Percentiles rank a stretch among this genome's conserved stretches.
These are phyloP conservation scores for Dimorphilus gyrociliatus DNA, from an alignment of 2,888 invertebrate species.

Conservation along the genomic window DNA sequence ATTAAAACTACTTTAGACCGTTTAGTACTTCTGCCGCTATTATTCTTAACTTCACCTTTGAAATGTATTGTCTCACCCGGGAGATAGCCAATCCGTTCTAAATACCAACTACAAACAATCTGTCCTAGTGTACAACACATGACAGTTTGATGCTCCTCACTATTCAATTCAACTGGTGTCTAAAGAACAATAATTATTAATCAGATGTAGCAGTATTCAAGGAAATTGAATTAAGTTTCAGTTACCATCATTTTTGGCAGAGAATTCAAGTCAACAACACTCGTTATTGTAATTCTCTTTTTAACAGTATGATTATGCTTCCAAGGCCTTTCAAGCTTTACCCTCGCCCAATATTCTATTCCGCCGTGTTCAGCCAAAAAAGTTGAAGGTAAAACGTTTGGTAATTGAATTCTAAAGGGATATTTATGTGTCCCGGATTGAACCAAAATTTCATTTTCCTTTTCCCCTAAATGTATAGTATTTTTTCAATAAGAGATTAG, in stretches of 20 bases:
- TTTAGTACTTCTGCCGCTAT: conserved; percentile 2
- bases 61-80: conserved; percentile 6
- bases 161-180: not conserved
- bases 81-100: conserved; percentile 5
- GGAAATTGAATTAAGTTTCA: conserved; percentile 1
- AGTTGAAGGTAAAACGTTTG: conserved; percentile 5
- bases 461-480: too few relatives aligned
- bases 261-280: conserved; percentile 5
- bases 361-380: conserved; percentile 3
- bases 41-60: conserved; percentile 6
- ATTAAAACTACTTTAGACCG: conserved; percentile 4
- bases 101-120: conserved; percentile 3
- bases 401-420: conserved; percentile 5
- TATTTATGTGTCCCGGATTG: conserved; percentile 4
- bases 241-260: conserved; percentile 4
- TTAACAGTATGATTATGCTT: conserved; percentile 1
- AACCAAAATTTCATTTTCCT: too few relatives aligned
- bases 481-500: too few relatives aligned
- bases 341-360: conserved; percentile 6
- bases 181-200: not conserved
- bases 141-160: conserved; percentile 1
- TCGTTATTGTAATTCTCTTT: conserved; percentile 4
- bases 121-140: conserved; percentile 4
- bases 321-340: conserved; percentile 5
- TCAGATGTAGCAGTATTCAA: conserved; percentile 1